Percentiles rank a stretch among this genome's conserved stretches.
These are phyloP conservation scores for Perithous albicinctus DNA, from an alignment of 2,888 invertebrate genomes.

Conservation along the genomic window DNA sequence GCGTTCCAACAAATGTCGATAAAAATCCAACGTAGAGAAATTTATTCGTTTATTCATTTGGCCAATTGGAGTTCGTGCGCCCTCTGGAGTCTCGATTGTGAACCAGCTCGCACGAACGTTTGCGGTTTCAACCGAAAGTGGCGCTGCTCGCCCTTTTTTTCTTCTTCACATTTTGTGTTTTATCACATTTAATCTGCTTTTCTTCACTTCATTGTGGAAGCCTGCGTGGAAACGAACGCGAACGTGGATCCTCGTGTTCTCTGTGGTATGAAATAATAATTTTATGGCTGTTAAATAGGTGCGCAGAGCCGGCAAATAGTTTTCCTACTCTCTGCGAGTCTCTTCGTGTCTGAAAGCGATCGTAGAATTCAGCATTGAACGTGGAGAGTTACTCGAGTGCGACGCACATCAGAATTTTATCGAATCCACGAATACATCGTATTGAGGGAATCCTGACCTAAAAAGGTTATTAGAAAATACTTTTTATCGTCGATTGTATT, in stretches of 20 bases:
- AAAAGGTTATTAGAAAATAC: no score
- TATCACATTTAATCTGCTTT: neutral
- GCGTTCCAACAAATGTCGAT: constrained; percentile 50
- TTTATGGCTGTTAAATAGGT: constrained; percentile 54
- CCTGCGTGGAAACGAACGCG: constrained; percentile 25
- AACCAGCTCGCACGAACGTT: constrained; percentile 14
- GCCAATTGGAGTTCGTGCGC: constrained; percentile 27
- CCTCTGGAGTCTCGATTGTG: constrained; percentile 27
- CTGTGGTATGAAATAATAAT: constrained; percentile 50
- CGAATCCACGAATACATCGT: neutral
- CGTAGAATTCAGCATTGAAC: constrained; percentile 37
- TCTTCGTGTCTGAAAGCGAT: constrained; percentile 44
- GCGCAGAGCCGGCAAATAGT: neutral
- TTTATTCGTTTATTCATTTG: constrained; percentile 67
- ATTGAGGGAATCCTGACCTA: no score
- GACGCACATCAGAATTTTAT: neutral
- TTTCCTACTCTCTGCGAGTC: constrained; percentile 12
- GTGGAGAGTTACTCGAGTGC: neutral
- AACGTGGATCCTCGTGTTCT: constrained; percentile 42
- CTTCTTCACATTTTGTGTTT: neutral
- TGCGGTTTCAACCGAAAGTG: constrained; percentile 31
- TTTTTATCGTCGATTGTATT: no score
- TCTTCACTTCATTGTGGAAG: constrained; percentile 1
- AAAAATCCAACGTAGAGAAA: constrained; percentile 53
- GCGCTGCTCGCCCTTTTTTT: constrained; percentile 18